phyloP scores from a whole-genome alignment of 1,140 invertebrate species.

The Calosoma granatense region DNA sequence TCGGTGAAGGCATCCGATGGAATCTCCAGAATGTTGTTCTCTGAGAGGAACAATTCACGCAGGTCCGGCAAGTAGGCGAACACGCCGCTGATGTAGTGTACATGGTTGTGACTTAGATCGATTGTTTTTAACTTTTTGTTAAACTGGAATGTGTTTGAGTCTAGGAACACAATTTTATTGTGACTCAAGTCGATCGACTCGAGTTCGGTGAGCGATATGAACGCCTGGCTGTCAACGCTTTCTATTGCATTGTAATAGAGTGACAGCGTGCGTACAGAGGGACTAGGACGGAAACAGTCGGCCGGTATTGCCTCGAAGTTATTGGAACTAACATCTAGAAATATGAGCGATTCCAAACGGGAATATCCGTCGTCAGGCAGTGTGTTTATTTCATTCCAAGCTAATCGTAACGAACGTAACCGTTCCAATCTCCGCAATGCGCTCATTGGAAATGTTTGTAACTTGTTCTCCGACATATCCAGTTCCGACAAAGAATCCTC shows the following conservation, averaged over 20 bases:
- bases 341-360: constrained; percentile 56
- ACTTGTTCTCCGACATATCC: constrained; percentile 76
- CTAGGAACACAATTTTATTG: constrained; percentile 70
- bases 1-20: constrained; percentile 70
- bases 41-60: constrained; percentile 72
- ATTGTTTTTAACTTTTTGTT: constrained; percentile 69
- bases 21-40: constrained; percentile 83
- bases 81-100: constrained; percentile 71
- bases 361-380: constrained; percentile 63
- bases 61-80: constrained; percentile 70
- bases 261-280: constrained; percentile 65
- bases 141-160: constrained; percentile 57
- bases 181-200: constrained; percentile 80
- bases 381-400: constrained; percentile 72
- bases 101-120: constrained; percentile 80
- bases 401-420: constrained; percentile 59
- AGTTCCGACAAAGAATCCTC: constrained; percentile 71
- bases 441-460: constrained; percentile 69
- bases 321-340: constrained; percentile 79
- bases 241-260: constrained; percentile 77
- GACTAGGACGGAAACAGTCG: constrained; percentile 68
- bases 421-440: constrained; percentile 64
- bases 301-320: constrained; percentile 62
- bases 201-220: constrained; percentile 58
- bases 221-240: constrained; percentile 63